Evolutionary conservation across 2,888 invertebrate genomes (phyloP), one percentile per base, ranked within the genome.

Genomic region (Elysia crispata): DNA sequence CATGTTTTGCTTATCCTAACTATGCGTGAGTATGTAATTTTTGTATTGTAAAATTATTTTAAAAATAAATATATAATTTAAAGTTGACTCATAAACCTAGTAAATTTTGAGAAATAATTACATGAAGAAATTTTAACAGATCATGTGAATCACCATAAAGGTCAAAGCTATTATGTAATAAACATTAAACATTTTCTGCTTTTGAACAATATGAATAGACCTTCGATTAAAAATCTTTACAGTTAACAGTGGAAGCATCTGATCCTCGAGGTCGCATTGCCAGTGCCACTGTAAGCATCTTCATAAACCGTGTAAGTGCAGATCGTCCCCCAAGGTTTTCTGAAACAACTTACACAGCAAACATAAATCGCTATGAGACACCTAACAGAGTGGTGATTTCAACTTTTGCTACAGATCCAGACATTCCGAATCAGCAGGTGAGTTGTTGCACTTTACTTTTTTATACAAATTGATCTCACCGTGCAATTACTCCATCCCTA

Each of bases 211-310:
- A 41, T 41, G 41, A 41, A 41, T 11, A 6, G 3, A 41, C 11
- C 41, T 41, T 41, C 41, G 5, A 41, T 41, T 41, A 41, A 6
- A 41, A 41, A 11, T 49, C 6, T 33, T 64, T n/a, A 11, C 81
- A 88, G 88, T 66, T 88, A 79, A 85, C 83, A 18, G 77, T 89
- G 0, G 62, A 73, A 67, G 89, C 88, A 11, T 79, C 73, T 11
- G 89, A 89, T 70, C 85, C 85, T 31, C 81, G 87, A 70, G 82
- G 85, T 3, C 79, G 82, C 30, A 85, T 77, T 64, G 86, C 86
- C 13, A 86, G 85, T 28, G 90, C 90, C 1, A 86, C 87, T 49
- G 86, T 88, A 3, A 67, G 76, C 11, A 84, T 89, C 18, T 67
- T 76, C 8, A 85, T 89, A 67, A 69, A 41, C 0, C 85, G 85